These are phyloP conservation scores for Linnaemya tessellans DNA, from an alignment of 2,888 invertebrate species.

Conservation along the genomic window DNA sequence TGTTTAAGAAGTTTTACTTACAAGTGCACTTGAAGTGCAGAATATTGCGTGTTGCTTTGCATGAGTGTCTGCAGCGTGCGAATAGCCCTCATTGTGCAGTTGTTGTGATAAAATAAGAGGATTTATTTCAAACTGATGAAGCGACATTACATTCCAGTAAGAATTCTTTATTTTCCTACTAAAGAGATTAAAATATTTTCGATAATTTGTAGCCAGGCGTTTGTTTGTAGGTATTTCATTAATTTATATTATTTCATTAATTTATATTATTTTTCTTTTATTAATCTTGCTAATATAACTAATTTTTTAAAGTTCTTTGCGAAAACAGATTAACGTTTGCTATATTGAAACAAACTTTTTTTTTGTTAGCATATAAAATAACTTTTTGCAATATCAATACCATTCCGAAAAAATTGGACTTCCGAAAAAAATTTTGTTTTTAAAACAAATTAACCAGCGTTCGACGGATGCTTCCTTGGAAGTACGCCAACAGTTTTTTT, in stretches of 20 bases:
- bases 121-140: not conserved
- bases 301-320: not conserved
- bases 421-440: no score
- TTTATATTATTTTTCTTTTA: not conserved
- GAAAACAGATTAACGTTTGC: no score
- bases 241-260: not conserved
- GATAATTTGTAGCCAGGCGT: not conserved
- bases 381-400: no score
- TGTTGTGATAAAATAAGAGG: not conserved
- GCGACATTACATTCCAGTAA: not conserved
- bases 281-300: not conserved
- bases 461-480: no score
- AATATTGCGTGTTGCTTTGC: slow-evolving; percentile 22
- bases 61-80: not conserved
- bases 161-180: not conserved
- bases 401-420: no score
- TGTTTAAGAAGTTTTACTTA: slow-evolving; percentile 13
- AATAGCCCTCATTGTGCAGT: slow-evolving; percentile 34
- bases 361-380: no score
- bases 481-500: no score
- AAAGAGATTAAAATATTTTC: not conserved
- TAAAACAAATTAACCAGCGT: no score
- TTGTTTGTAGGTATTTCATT: not conserved
- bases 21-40: slow-evolving; percentile 51
- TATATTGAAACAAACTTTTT: no score